phyloP scores from a whole-genome alignment of 2,888 invertebrate species.

The Baccha elongata region DNA sequence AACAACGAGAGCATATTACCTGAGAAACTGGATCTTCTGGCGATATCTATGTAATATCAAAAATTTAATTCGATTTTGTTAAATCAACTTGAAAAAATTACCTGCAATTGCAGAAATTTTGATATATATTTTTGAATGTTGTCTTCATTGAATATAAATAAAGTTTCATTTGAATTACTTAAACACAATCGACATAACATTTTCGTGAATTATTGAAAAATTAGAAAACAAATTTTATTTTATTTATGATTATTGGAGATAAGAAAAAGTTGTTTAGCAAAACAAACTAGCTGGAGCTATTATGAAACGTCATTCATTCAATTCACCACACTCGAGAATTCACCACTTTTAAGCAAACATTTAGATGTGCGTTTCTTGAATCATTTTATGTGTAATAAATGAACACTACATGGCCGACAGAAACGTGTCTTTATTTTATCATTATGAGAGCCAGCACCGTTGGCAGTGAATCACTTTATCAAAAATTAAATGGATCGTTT shows the following conservation, averaged over 20 bases:
- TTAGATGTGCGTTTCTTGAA: slow-evolving; percentile 2
- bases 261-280: too few relatives aligned
- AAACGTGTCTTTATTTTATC: too few relatives aligned
- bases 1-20: slow-evolving; percentile 71
- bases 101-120: slow-evolving; percentile 50
- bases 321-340: not conserved
- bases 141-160: slow-evolving; percentile 52
- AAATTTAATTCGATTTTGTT: not conserved
- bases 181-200: slow-evolving; percentile 68
- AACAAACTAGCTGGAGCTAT: too few relatives aligned
- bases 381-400: too few relatives aligned
- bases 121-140: slow-evolving; percentile 45
- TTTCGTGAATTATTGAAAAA: not conserved
- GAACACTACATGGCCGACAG: too few relatives aligned
- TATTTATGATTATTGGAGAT: too few relatives aligned
- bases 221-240: not conserved
- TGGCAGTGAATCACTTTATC: too few relatives aligned
- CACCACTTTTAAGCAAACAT: not conserved
- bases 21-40: slow-evolving; percentile 71
- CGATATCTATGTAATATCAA: slow-evolving; percentile 31
- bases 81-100: not conserved
- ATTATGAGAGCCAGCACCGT: too few relatives aligned
- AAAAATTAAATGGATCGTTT: too few relatives aligned
- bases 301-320: slow-evolving; percentile 1
- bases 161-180: slow-evolving; percentile 7